A percentile compares a stretch with the other conserved stretches of the same genome.
Evolutionary conservation across 2,888 invertebrate genomes (phyloP).

Genomic region (Nomada ferruginata): DNA sequence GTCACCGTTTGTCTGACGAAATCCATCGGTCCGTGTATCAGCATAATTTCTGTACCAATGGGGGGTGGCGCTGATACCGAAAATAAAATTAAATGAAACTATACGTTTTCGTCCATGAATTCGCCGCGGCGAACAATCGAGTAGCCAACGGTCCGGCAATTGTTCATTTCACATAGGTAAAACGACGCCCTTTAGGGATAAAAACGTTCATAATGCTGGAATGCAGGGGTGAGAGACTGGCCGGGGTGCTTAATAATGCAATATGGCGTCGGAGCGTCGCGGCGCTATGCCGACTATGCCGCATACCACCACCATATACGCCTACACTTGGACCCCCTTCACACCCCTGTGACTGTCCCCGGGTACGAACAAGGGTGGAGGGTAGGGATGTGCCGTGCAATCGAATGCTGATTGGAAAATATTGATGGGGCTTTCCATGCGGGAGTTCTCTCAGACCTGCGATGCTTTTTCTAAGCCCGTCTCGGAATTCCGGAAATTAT

Average conservation of each 20-base stretch:
- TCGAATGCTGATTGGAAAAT: conserved; percentile 83
- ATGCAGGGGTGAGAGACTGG: conserved; percentile 75
- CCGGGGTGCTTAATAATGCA: conserved; percentile 83
- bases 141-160: background rate
- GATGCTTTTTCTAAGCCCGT: conserved; percentile 61
- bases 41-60: background rate
- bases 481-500: conserved; percentile 67
- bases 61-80: background rate
- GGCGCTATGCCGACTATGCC: conserved; percentile 83
- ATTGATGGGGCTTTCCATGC: conserved; percentile 76
- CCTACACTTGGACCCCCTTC: conserved; percentile 69
- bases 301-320: conserved; percentile 81
- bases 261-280: conserved; percentile 82
- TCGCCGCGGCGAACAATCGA: conserved; percentile 11
- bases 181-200: conserved; percentile 72
- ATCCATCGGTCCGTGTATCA: background rate
- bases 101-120: background rate
- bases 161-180: conserved; percentile 34
- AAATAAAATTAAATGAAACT: background rate
- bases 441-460: conserved; percentile 34
- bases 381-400: conserved; percentile 73
- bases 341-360: conserved; percentile 37
- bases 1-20: conserved; percentile 15
- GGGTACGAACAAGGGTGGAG: conserved; percentile 26
- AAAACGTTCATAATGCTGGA: conserved; percentile 83